Evolutionary conservation across 2,797 vertebrate genomes (phyloP), one percentile per base, ranked within the genome.

Genomic region (Ispidina picta): DNA sequence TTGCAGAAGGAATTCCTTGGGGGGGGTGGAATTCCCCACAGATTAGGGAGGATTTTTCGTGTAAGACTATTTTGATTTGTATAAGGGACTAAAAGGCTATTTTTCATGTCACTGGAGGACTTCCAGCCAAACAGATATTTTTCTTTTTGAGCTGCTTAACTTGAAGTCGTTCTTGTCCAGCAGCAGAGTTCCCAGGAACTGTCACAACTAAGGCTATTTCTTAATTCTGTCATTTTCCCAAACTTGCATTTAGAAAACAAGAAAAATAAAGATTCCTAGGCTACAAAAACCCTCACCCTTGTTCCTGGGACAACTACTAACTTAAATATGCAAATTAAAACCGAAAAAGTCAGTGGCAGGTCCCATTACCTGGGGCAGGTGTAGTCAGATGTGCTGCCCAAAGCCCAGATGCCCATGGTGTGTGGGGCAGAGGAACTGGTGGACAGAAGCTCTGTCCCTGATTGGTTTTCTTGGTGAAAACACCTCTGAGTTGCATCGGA

Each of bases 51-150:
- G 60, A 82, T 79, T 94, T 93, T 94, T 89, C 8, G 0, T 65
- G 63, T 84, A 88, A 88, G 81, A 46, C 83, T 93, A 18, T 89
- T 93, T 91, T 95, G 88, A 95, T 95, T 93, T 94, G 77, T 92
- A 54, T 68, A 89, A 79, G 56, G 29, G 74, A 70, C 77, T 95
- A 90, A 93, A 88, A 88, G 66, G 37, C 39, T 70, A 65, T 89
- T 93, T 89, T 93, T 88, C 83, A 79, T 69, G 77, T 92, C 54
- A 82, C 58, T 65, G 77, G 58, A 76, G 56, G 89, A 79, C 83
- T 84, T 88, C 68, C 71, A 88, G 81, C 64, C 62, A 79, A 79
- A 74, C 5, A 71, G 64, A 41, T 75, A 60, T 51, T 88, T 93
- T 69, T 74, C 33, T 79, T 89, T 77, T 64, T 31, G 56, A 81